Conservation (phyloP, 2,888 invertebrate genomes). For the Agonopterix subpropinquella region DNA sequence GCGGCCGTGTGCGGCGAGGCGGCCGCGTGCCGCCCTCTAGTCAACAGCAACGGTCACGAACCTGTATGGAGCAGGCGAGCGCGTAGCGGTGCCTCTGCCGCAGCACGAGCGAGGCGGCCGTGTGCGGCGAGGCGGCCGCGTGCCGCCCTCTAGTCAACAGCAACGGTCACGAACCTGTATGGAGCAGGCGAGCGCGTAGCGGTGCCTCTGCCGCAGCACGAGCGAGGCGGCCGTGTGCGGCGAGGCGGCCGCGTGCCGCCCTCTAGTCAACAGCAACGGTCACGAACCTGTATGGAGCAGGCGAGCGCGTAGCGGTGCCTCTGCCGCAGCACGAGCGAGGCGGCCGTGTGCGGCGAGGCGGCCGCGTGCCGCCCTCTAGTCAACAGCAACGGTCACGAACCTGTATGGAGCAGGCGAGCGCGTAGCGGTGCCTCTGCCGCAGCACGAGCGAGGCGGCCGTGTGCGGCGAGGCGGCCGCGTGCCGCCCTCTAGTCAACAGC, state of each 20-base stretch:
- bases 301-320: conserved; percentile 52
- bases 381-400: conserved; percentile 18
- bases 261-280: not conserved
- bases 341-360: conserved; percentile 34
- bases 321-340: conserved; percentile 33
- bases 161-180: conserved; percentile 31
- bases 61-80: conserved; percentile 45
- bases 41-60: conserved; percentile 9
- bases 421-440: conserved; percentile 48
- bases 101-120: conserved; percentile 34
- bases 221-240: conserved; percentile 33
- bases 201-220: conserved; percentile 38
- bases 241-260: conserved; percentile 28
- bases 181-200: conserved; percentile 49
- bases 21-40: conserved; percentile 16
- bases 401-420: conserved; percentile 44
- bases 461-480: conserved; percentile 33
- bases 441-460: conserved; percentile 34
- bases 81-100: conserved; percentile 51
- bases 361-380: conserved; percentile 15
- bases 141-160: conserved; percentile 6
- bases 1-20: conserved; percentile 37
- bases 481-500: conserved; percentile 1
- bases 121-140: conserved; percentile 32
- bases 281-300: conserved; percentile 42